phyloP scores from a whole-genome alignment of 1,140 invertebrate genomes.

The Plectrocnemia conspersa region DNA sequence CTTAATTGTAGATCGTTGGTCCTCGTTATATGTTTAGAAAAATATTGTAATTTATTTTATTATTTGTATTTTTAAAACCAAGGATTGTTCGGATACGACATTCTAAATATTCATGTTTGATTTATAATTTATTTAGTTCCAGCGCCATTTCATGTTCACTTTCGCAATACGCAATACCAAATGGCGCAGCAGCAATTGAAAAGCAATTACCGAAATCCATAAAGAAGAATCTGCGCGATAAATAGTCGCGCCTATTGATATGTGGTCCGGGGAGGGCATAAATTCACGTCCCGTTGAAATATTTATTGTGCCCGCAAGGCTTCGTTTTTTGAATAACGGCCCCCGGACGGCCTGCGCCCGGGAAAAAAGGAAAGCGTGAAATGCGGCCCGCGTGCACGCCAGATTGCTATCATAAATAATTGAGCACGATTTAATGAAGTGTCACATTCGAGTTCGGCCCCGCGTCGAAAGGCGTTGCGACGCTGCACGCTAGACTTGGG shows the following conservation, averaged over 20 bases:
- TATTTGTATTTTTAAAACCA: too few species aligned
- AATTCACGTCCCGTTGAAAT: constrained; percentile 23
- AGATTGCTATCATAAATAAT: constrained; percentile 34
- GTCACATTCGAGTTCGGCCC: constrained; percentile 27
- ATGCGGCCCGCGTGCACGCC: constrained; percentile 2
- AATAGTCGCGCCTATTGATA: constrained; percentile 28
- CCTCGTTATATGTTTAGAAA: too few species aligned
- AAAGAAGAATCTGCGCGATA: constrained; percentile 30
- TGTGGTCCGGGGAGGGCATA: constrained; percentile 15
- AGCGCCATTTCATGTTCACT: too few species aligned
- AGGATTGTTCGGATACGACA: too few species aligned
- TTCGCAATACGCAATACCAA: too few species aligned
- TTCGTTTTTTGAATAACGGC: constrained; percentile 29
- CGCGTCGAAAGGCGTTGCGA: too few species aligned
- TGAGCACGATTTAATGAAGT: constrained; percentile 33
- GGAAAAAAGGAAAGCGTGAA: constrained; percentile 16
- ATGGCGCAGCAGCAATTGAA: constrained; percentile 17
- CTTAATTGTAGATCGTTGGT: too few species aligned
- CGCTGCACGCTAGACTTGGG: too few species aligned
- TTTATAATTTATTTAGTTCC: too few species aligned
- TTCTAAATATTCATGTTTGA: too few species aligned
- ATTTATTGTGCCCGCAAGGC: constrained; percentile 26
- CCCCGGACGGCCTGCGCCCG: neutral
- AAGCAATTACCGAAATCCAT: constrained; percentile 30
- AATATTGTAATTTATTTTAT: too few species aligned